Evolutionary conservation across 1,140 invertebrate species (phyloP).

Genomic region (Drosophila elegans): DNA sequence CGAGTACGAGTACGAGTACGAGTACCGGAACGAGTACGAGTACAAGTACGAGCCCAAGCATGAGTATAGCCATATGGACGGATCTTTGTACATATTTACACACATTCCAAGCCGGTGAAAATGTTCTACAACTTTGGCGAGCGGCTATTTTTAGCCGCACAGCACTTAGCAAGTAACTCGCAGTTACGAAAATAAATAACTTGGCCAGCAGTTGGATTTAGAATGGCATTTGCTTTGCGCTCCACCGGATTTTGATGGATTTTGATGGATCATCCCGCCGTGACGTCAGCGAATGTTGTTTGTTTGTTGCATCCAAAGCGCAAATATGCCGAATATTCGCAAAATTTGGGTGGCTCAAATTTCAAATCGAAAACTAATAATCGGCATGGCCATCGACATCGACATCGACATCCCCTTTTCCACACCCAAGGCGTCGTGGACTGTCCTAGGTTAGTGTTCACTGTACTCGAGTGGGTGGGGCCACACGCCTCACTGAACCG

Average conservation of each 20-base stretch:
- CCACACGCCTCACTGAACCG: constrained; percentile 18
- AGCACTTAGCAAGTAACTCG: constrained; percentile 4
- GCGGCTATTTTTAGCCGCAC: constrained; percentile 38
- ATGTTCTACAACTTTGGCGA: constrained; percentile 38
- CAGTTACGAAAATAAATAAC: constrained; percentile 18
- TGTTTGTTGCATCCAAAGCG: constrained; percentile 11
- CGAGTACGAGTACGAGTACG: not conserved
- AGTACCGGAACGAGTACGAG: not conserved
- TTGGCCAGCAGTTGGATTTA: constrained; percentile 17
- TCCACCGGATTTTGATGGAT: not conserved
- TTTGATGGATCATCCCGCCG: constrained; percentile 18
- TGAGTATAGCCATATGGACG: not conserved
- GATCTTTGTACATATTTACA: constrained; percentile 23
- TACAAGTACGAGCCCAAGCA: not conserved
- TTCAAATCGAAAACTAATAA: not conserved
- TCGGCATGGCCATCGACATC: not conserved
- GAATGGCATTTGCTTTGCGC: not conserved
- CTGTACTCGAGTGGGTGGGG: constrained; percentile 22
- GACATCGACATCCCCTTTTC: not conserved
- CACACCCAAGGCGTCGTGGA: not conserved
- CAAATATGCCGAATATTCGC: constrained; percentile 23
- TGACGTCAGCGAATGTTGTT: constrained; percentile 23
- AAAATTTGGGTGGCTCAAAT: constrained; percentile 7
- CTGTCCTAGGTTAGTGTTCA: constrained; percentile 58
- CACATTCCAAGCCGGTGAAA: constrained; percentile 43